These are phyloP conservation scores for Acromyrmex echinatior DNA, from an alignment of 1,140 invertebrate species.

Conservation along the genomic window DNA sequence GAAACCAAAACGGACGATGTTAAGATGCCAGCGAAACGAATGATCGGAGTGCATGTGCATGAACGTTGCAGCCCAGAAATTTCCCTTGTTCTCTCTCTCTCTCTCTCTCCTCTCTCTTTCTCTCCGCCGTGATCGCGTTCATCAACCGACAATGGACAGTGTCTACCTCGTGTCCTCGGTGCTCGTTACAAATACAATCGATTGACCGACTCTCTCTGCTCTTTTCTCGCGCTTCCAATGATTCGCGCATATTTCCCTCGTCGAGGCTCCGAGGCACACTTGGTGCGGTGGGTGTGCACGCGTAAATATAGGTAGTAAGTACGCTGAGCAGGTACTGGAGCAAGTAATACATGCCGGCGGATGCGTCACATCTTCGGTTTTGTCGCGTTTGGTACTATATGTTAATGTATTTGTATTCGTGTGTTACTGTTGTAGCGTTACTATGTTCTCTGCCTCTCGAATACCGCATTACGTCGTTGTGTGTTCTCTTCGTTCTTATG, in stretches of 20 bases:
- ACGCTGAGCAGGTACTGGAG: constrained; percentile 77
- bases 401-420: constrained; percentile 43
- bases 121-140: background rate
- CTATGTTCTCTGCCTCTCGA: background rate
- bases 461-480: constrained; percentile 47
- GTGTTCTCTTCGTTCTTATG: constrained; percentile 14
- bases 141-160: constrained; percentile 21
- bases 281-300: constrained; percentile 43
- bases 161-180: constrained; percentile 12
- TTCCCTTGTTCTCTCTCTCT: background rate
- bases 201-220: constrained; percentile 5
- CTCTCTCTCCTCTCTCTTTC: background rate
- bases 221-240: constrained; percentile 36
- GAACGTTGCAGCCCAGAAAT: background rate
- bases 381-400: constrained; percentile 62
- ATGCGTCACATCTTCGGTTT: constrained; percentile 36
- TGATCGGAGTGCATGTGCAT: background rate
- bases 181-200: background rate
- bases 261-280: constrained; percentile 59
- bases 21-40: background rate
- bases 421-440: background rate
- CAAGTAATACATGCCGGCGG: constrained; percentile 66
- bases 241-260: constrained; percentile 49
- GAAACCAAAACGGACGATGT: background rate
- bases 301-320: constrained; percentile 69